Evolutionary conservation across 2,888 invertebrate species (phyloP).

Genomic region (Mythimna lalbum): DNA sequence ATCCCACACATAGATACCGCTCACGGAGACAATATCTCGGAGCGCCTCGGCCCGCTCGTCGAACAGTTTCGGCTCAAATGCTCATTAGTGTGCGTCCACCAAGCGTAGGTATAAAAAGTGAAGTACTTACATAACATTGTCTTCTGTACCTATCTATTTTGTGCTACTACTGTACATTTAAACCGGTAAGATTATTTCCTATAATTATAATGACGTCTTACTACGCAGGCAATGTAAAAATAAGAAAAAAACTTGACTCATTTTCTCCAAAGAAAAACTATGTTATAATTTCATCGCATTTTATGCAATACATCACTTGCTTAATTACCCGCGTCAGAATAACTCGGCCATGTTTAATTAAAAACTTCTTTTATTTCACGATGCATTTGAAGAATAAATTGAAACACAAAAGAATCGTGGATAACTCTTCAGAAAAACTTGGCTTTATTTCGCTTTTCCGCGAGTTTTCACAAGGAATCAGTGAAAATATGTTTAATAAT

Average conservation of each 20-base stretch:
- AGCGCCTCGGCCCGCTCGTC: too few relatives aligned
- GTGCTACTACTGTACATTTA: too few relatives aligned
- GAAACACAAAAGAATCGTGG: conserved; percentile 52
- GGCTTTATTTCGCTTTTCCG: conserved; percentile 35
- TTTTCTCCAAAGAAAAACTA: conserved; percentile 1
- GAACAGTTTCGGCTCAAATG: too few relatives aligned
- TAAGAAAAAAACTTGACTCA: background rate
- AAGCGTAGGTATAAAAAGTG: too few relatives aligned
- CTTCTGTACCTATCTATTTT: too few relatives aligned
- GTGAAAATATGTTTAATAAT: conserved; percentile 62
- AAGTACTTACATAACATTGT: too few relatives aligned
- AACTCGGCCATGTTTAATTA: conserved; percentile 52
- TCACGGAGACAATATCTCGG: too few relatives aligned
- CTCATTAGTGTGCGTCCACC: too few relatives aligned
- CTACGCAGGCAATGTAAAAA: background rate
- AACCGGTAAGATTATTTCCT: background rate
- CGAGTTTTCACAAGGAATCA: conserved; percentile 57
- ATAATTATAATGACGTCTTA: background rate
- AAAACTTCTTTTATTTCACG: conserved; percentile 50
- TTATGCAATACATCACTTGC: conserved; percentile 34
- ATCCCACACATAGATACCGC: too few relatives aligned
- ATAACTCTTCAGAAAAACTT: conserved; percentile 51
- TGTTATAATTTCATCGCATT: conserved; percentile 20
- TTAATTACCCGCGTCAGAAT: conserved; percentile 47
- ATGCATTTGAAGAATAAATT: conserved; percentile 56